phyloP scores from a whole-genome alignment of 2,797 vertebrate species.

The Coilia nasus region DNA sequence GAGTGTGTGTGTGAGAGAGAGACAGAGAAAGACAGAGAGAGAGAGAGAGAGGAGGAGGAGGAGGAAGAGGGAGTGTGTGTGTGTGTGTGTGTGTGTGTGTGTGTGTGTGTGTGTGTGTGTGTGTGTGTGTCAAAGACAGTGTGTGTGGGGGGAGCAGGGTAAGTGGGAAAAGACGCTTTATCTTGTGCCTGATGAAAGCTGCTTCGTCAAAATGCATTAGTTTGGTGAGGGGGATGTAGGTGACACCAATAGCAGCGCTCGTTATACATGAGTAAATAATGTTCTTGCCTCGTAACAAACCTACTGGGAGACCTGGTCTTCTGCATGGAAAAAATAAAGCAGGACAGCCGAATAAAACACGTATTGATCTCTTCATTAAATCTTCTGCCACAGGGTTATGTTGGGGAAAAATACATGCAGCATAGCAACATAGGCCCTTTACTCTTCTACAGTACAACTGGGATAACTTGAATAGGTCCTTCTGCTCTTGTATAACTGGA shows the following conservation, averaged over 20 bases:
- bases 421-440: slow-evolving; percentile 13
- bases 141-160: background rate
- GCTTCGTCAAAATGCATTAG: slow-evolving; percentile 20
- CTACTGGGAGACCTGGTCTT: background rate
- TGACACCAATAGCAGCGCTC: background rate
- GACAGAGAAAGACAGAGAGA: too few species aligned
- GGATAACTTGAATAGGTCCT: too few species aligned
- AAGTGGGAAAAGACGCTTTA: background rate
- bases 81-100: slow-evolving; percentile 17
- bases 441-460: too few species aligned
- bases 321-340: background rate
- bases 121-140: background rate
- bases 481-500: background rate
- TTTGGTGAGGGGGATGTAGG: slow-evolving; percentile 2
- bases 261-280: background rate
- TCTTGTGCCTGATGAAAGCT: slow-evolving; percentile 7
- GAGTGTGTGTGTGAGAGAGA: too few species aligned
- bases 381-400: background rate
- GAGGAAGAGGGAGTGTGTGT: background rate
- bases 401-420: too few species aligned
- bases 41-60: too few species aligned
- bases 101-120: background rate
- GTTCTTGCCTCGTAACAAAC: background rate
- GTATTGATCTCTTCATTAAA: slow-evolving; percentile 15
- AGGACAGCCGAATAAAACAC: background rate